These are phyloP conservation scores for Thalpophila matura DNA, from an alignment of 2,888 invertebrate species.

Conservation along the genomic window DNA sequence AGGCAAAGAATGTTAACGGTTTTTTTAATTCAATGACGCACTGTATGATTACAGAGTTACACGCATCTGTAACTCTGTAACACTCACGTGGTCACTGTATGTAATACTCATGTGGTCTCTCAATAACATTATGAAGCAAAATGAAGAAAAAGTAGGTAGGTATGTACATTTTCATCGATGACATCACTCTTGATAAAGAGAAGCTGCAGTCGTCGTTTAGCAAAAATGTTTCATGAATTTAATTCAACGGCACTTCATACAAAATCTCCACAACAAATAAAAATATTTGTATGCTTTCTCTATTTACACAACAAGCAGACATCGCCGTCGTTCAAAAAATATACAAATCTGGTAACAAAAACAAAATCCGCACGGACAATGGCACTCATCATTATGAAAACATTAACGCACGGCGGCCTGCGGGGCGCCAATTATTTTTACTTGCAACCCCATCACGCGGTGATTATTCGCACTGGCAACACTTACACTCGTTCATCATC, in stretches of 20 bases:
- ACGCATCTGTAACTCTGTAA: no score
- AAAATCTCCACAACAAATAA: constrained; percentile 14
- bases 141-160: no score
- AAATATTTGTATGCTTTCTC: constrained; percentile 68
- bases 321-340: constrained; percentile 67
- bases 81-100: no score
- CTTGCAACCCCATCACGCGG: constrained; percentile 85
- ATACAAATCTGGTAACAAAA: constrained; percentile 84
- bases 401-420: constrained; percentile 84
- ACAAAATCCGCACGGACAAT: constrained; percentile 80
- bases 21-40: background rate
- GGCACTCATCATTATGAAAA: constrained; percentile 88
- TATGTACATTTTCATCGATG: no score
- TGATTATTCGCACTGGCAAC: constrained; percentile 82
- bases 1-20: constrained; percentile 10
- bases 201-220: no score
- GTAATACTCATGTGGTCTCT: no score
- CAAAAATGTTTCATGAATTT: background rate
- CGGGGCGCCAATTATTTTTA: constrained; percentile 89
- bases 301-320: constrained; percentile 74
- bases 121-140: no score
- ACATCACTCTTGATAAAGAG: no score
- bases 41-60: no score
- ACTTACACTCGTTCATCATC: constrained; percentile 81
- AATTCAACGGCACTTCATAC: background rate